Evolutionary conservation across 2,888 invertebrate species (phyloP), one percentile per base, ranked within the genome.

Genomic region (Iselma pallidipennis): DNA sequence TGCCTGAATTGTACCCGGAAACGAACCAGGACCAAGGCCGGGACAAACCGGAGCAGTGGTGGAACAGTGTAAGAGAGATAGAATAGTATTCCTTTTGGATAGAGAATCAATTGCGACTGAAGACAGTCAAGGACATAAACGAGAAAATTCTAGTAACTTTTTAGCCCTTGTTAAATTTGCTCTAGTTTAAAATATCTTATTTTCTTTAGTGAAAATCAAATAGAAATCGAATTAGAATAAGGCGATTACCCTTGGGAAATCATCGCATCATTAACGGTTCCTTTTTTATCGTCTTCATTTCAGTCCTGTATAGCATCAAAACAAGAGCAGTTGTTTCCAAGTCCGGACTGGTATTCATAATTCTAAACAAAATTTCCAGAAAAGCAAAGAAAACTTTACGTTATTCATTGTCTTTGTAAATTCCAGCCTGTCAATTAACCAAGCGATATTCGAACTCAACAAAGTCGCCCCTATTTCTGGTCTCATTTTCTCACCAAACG

Each of bases 11-110:
- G 55, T 66, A 68, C 75, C 76, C 76, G 75, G 76, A 78, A 76
- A 71, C 68, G 68, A 69, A 69, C 63, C 64, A 66, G 69, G 69
- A 71, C 67, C 76, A 76, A 77, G 76, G 78, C 74, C 76, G 72
- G 72, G 72, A 67, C 72, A 70, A 67, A 69, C 65, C 55, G 61
- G 58, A 57, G 55, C 63, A 21, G 21, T 42, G 21, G 1, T 10
- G 19, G 21, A 21, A 31, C 25, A 3, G n/a, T 16, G 16, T 5
- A 12, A 21, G 48, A 16, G 37, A 48, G 23, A 16, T 16, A 55
- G 28, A 51, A n/a, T n/a, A n/a, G n/a, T 45, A 42, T 55, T 50
- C 19, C 51, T 60, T 52, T 19, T 6, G 21, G 49, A 48, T 21
- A 14, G 7, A 52, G n/a, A n/a, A 52, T 52, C 52, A 52, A 52